phyloP scores from a whole-genome alignment of 2,113 vertebrate species.

The Ciconia boyciana region DNA sequence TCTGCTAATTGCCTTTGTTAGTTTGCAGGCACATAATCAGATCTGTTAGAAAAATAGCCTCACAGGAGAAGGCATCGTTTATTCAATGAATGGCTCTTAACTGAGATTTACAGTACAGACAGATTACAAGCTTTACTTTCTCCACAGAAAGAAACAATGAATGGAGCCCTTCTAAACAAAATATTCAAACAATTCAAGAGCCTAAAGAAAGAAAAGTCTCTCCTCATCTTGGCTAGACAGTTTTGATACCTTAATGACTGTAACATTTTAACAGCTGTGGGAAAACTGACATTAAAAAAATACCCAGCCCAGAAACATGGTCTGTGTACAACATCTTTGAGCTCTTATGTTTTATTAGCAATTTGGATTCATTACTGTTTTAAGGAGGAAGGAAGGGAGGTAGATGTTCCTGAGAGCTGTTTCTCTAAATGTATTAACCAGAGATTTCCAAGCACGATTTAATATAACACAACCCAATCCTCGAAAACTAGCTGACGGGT shows the following conservation, averaged over 20 bases:
- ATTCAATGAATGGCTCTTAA: conserved; percentile 33
- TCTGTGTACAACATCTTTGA: conserved; percentile 67
- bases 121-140: conserved; percentile 54
- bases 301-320: conserved; percentile 69
- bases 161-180: conserved; percentile 39
- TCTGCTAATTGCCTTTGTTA: not conserved
- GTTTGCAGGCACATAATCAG: not conserved
- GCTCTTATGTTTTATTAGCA: conserved; percentile 78
- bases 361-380: conserved; percentile 79
- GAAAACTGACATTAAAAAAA: conserved; percentile 76
- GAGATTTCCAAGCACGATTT: conserved; percentile 70
- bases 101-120: conserved; percentile 34
- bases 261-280: conserved; percentile 73
- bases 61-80: conserved; percentile 22
- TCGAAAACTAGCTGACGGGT: conserved; percentile 7
- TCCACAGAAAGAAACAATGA: conserved; percentile 26
- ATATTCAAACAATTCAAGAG: conserved; percentile 38
- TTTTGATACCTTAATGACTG: conserved; percentile 74
- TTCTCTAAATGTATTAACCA: conserved; percentile 76
- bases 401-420: conserved; percentile 72
- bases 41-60: conserved; percentile 43
- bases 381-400: conserved; percentile 74
- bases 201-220: conserved; percentile 56
- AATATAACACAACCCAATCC: conserved; percentile 17
- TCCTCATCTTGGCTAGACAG: conserved; percentile 60